Evolutionary conservation across 2,797 vertebrate species (phyloP), one percentile per base, ranked within the genome.

Genomic region (Artibeus jamaicensis): DNA sequence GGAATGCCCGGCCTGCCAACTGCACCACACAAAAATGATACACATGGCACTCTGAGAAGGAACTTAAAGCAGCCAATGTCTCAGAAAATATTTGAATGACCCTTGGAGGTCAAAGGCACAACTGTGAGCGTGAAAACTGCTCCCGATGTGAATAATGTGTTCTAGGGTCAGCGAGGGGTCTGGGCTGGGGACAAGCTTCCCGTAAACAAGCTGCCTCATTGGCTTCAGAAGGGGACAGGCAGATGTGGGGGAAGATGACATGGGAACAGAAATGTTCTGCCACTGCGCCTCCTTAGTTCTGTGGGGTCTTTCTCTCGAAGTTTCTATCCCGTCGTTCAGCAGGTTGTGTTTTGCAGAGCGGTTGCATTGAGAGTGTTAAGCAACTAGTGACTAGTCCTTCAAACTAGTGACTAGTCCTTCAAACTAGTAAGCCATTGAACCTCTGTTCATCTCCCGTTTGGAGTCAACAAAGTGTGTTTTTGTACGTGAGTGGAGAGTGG

Each of bases 81-180:
- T 95, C 95, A 82, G 92, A 91, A 96, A 97, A 96, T 94, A 96
- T 95, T 59, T 39, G 82, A 94, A 93, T 96, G 96, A 95, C 95
- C 86, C 68, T 73, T 4, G 12, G 73, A 96, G 83, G 96, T 93
- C 86, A 97, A 57, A 55, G 50, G 62, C 55, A 67, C 78, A 34
- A 71, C 95, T 91, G 59, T 76, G 95, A 67, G 89, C 44, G 55
- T 3, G 1, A 50, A 93, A 89, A 78, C 62, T 53, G 67, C 50
- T 70, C 78, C 59, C 26, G 55, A 50, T 87, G 37, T 26, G 62
- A 55, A 88, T 53, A 67, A 34, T 21, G 67, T 59, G 11, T 55
- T 53, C 67, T 16, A 18, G 26, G 78, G 55, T 74, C 71, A 84
- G 59, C 8, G 22, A 22, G 53, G 44, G 29, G 59, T 91, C 32